phyloP scores from a whole-genome alignment of 2,888 invertebrate species.

The Antheraea yamamai region DNA sequence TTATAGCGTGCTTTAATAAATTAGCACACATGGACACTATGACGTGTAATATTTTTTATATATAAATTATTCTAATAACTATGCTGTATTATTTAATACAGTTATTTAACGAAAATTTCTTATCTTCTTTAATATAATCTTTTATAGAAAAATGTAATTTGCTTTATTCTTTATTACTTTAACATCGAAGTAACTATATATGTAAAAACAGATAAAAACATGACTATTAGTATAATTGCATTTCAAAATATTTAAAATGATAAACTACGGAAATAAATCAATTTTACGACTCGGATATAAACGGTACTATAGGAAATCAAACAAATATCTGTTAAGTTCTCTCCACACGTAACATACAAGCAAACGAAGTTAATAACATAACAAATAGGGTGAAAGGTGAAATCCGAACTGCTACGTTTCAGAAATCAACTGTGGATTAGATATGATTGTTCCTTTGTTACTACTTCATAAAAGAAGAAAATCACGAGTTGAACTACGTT shows the following conservation, averaged over 20 bases:
- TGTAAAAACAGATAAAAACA: too few relatives aligned
- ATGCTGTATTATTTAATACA: too few relatives aligned
- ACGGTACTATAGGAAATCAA: background rate
- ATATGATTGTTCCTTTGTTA: constrained; percentile 13
- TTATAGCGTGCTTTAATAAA: too few relatives aligned
- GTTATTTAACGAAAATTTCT: too few relatives aligned
- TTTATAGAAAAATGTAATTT: too few relatives aligned
- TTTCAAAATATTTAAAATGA: background rate
- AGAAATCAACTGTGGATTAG: constrained; percentile 6
- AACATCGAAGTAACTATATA: too few relatives aligned
- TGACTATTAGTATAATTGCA: too few relatives aligned
- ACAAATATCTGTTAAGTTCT: background rate
- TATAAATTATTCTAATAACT: too few relatives aligned
- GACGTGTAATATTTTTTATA: too few relatives aligned
- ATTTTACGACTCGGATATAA: background rate
- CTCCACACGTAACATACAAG: background rate
- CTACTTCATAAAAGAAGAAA: background rate
- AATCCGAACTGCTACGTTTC: background rate
- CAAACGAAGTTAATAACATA: constrained; percentile 1
- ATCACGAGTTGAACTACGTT: background rate
- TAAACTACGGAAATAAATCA: background rate
- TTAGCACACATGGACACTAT: too few relatives aligned
- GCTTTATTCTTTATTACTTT: too few relatives aligned
- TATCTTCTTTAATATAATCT: too few relatives aligned
- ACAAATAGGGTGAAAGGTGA: constrained; percentile 14